Base-by-base conservation (phyloP, 30 jellyfish, hydroid and myxozoan genomes). In the Cassiopea xamachana region DNA sequence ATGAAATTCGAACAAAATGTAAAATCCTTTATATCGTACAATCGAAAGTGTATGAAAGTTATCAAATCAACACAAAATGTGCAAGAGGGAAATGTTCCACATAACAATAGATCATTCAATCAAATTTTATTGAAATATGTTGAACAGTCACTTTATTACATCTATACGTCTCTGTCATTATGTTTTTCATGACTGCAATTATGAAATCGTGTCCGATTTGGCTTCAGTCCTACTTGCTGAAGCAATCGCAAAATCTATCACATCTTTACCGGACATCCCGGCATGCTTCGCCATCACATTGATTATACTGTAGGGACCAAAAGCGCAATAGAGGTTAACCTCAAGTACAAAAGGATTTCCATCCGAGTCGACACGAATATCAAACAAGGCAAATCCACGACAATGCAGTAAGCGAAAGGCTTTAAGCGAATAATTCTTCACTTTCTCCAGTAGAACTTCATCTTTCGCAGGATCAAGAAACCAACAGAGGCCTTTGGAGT, bases 331-430 rank as follows among this genome's bases (percentile, higher is more conserved):
- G 7, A 67, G 46, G 76, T 67, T 67, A 0, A 19, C 76, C 46
- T 67, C 76, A 13, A 67, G 76, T 3, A 67, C 3, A 67, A 13
- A 67, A 16, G 76, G 76, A 5, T 67, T 19, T 14, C 76, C 76
- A 67, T 67, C 46, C 2, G 8, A 19, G 46, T 67, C 76, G 14
- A 19, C 76, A 16, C 76, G 76, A 4, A 67, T 16, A 19, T 67
- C 76, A 67, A 67, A 67, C 19, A 67, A 67, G 43, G 76, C 76
- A 67, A 5, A 67, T 13, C 27, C 43, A 4, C 76, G 76, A 19
- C 76, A 67, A 67, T 67, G 76, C 15, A 67, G 76, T 2, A 19
- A 14, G 14, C 76, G 76, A 67, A 67, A 67, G 76, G 76, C 76
- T 5, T 2, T 19, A 2, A 67, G 19, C 15, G 76, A 67, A 14